A percentile compares a stretch with the other conserved stretches of the same genome.
Conservation (phyloP, 2,113 vertebrate genomes). For the Scartelaos histophorus region DNA sequence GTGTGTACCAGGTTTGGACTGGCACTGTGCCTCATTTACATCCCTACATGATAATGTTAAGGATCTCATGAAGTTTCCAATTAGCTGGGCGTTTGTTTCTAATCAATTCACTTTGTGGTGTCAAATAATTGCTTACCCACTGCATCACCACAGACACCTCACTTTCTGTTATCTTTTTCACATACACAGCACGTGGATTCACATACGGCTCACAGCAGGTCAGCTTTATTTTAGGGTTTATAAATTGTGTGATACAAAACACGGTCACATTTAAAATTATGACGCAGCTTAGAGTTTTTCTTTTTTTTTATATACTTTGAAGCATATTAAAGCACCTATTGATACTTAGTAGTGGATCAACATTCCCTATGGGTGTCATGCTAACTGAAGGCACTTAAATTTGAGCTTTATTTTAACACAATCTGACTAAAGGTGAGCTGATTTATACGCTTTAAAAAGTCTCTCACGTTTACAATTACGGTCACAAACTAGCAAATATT, state of each 20-base stretch:
- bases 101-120: not conserved
- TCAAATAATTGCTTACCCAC: not conserved
- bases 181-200: not conserved
- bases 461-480: too few species aligned
- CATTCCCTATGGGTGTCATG: too few species aligned
- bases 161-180: not conserved
- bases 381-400: too few species aligned
- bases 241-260: not conserved
- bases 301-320: too few species aligned
- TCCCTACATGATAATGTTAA: not conserved
- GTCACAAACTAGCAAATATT: too few species aligned
- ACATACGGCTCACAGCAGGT: not conserved
- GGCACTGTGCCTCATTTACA: slow-evolving; percentile 1
- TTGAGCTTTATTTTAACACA: too few species aligned
- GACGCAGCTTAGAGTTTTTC: not conserved
- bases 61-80: not conserved
- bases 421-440: too few species aligned
- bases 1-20: not conserved
- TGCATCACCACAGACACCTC: not conserved
- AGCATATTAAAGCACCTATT: too few species aligned
- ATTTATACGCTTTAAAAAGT: too few species aligned
- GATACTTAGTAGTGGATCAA: too few species aligned
- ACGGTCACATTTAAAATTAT: not conserved
- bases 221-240: not conserved
- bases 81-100: not conserved